A percentile compares a stretch with the other conserved stretches of the same genome.
Conservation (phyloP, 1,140 invertebrate genomes). For the Rhynchophorus ferrugineus region DNA sequence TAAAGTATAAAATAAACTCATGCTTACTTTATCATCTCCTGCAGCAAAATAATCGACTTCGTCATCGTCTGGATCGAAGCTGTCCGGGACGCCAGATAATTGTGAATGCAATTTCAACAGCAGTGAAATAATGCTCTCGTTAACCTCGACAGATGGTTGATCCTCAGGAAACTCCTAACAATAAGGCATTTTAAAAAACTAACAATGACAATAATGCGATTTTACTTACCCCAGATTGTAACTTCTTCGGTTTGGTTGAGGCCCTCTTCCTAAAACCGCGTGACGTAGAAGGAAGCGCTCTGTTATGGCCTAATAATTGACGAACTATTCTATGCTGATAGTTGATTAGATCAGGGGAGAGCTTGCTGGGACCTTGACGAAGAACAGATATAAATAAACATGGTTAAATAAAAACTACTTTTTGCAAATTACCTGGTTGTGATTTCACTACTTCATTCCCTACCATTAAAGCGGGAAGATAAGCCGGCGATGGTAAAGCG, state of each 20-base stretch:
- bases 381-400: too few relatives aligned
- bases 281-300: conserved; percentile 47
- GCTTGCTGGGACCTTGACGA: conserved; percentile 2
- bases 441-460: conserved; percentile 47
- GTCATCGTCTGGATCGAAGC: conserved; percentile 55
- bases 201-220: conserved; percentile 4
- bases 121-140: conserved; percentile 88
- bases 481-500: conserved; percentile 42
- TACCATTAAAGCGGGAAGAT: conserved; percentile 45
- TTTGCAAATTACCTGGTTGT: conserved; percentile 1
- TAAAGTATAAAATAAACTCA: too few relatives aligned
- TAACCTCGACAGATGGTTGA: conserved; percentile 56
- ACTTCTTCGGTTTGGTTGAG: conserved; percentile 20
- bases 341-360: not conserved
- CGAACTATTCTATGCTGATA: not conserved
- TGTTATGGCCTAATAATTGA: conserved; percentile 26
- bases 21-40: conserved; percentile 18
- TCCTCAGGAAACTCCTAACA: conserved; percentile 23
- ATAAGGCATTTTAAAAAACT: conserved; percentile 1
- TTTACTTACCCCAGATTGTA: conserved; percentile 8
- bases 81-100: conserved; percentile 72
- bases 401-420: too few relatives aligned
- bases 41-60: conserved; percentile 31
- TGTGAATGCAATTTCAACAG: conserved; percentile 90
- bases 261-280: conserved; percentile 27